These are phyloP conservation scores for Andrena cerasifolii DNA, from an alignment of 1,140 invertebrate species.

Conservation along the genomic window DNA sequence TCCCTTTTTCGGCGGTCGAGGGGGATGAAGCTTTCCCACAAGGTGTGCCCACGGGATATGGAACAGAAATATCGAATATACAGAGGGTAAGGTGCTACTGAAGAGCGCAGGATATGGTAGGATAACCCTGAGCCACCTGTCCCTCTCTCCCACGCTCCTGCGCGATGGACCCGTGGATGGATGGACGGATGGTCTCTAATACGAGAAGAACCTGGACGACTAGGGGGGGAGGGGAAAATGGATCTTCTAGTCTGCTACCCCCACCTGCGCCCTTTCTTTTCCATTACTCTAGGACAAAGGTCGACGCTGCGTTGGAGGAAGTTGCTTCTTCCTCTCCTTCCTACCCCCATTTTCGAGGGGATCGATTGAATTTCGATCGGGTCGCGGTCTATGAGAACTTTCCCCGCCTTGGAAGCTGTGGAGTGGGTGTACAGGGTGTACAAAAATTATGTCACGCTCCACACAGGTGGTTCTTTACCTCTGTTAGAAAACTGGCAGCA, in stretches of 20 bases:
- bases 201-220: slow-evolving; percentile 47
- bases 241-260: slow-evolving; percentile 55
- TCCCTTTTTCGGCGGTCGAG: slow-evolving; percentile 1
- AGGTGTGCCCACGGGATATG: slow-evolving; percentile 69
- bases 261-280: slow-evolving; percentile 64
- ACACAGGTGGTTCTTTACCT: too few species aligned
- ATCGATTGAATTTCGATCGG: slow-evolving; percentile 67
- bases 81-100: slow-evolving; percentile 71
- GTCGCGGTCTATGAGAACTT: not conserved
- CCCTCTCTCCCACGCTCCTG: slow-evolving; percentile 76
- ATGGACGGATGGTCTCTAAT: slow-evolving; percentile 53
- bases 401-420: not conserved
- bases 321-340: slow-evolving; percentile 35
- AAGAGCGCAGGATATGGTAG: slow-evolving; percentile 53
- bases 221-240: slow-evolving; percentile 60
- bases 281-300: slow-evolving; percentile 66
- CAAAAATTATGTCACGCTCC: too few species aligned
- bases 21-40: slow-evolving; percentile 69
- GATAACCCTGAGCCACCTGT: slow-evolving; percentile 73
- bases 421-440: too few species aligned
- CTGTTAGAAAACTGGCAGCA: too few species aligned
- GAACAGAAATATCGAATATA: slow-evolving; percentile 69
- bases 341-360: slow-evolving; percentile 19
- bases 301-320: slow-evolving; percentile 43
- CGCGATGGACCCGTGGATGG: slow-evolving; percentile 57